These are phyloP conservation scores for Anarrhichthys ocellatus DNA, from an alignment of 2,113 vertebrate genomes.

Conservation along the genomic window DNA sequence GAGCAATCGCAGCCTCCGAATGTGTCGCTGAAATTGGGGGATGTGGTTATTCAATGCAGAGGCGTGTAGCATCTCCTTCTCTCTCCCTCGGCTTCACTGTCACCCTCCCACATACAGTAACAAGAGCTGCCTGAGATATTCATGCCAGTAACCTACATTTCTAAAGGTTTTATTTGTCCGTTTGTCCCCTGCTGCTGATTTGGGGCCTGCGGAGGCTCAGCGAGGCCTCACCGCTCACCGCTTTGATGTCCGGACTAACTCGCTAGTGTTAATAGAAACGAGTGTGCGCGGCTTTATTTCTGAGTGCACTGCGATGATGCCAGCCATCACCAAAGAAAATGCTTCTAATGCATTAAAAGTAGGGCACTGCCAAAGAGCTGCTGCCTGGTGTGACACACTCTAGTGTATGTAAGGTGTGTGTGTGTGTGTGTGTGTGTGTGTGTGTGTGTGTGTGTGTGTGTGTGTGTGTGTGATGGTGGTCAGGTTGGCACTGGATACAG, in stretches of 20 bases:
- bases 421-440: constrained; percentile 1
- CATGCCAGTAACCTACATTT: constrained; percentile 78
- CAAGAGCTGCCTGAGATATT: constrained; percentile 73
- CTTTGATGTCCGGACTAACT: constrained; percentile 67
- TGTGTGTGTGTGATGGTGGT: not conserved
- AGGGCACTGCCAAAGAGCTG: constrained; percentile 41
- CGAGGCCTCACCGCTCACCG: constrained; percentile 38
- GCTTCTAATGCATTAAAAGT: constrained; percentile 47
- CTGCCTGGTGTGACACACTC: constrained; percentile 18
- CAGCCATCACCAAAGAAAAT: constrained; percentile 31
- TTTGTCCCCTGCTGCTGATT: constrained; percentile 58
- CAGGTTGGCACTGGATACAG: constrained; percentile 21
- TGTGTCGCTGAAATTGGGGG: constrained; percentile 35
- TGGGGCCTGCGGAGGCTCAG: constrained; percentile 34
- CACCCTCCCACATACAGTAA: constrained; percentile 62
- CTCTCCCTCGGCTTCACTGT: constrained; percentile 57
- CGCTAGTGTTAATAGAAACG: constrained; percentile 33
- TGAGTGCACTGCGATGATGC: constrained; percentile 39
- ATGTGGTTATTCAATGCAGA: constrained; percentile 60
- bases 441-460: no score
- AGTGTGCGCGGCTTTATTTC: constrained; percentile 44
- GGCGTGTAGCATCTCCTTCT: constrained; percentile 43
- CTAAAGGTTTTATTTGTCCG: constrained; percentile 71
- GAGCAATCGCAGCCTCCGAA: not conserved
- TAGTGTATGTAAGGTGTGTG: constrained; percentile 1